Evolutionary conservation across 2,113 vertebrate genomes (phyloP).

Genomic region (Bungarus multicinctus): DNA sequence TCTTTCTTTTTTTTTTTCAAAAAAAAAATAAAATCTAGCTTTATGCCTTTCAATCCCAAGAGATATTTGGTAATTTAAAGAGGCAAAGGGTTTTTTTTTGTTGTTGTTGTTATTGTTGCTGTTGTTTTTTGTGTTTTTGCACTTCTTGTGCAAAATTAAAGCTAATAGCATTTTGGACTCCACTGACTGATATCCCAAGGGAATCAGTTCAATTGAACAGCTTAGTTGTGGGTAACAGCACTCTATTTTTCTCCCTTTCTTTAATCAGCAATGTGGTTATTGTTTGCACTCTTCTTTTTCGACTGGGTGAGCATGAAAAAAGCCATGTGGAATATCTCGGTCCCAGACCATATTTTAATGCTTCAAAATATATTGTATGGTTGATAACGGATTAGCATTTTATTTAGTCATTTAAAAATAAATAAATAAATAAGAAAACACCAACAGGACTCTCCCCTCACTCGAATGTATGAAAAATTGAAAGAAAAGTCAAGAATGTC

Average conservation of each 20-base stretch:
- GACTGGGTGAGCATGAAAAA: neutral
- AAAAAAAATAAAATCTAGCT: neutral
- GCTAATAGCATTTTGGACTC: slow-evolving; percentile 2
- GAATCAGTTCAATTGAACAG: neutral
- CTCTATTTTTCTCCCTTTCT: neutral
- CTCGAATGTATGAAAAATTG: neutral
- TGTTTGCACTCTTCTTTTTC: neutral
- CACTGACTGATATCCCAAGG: slow-evolving; percentile 7
- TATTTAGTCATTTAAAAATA: neutral
- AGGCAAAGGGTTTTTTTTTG: neutral
- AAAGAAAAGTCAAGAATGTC: neutral
- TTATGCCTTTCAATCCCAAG: neutral
- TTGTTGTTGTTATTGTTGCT: neutral
- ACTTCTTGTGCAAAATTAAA: slow-evolving; percentile 13
- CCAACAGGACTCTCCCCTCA: neutral
- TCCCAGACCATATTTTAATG: neutral
- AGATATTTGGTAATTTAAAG: slow-evolving; percentile 5
- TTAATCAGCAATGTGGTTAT: neutral
- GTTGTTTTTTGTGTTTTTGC: neutral
- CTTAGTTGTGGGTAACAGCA: neutral
- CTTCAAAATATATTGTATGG: neutral
- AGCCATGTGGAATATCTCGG: neutral
- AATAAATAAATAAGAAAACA: neutral
- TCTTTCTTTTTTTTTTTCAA: neutral
- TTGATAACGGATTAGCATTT: neutral